A percentile compares a stretch with the other conserved stretches of the same genome.
Evolutionary conservation across 2,797 vertebrate species (phyloP).

Genomic region (Salarias fasciatus): DNA sequence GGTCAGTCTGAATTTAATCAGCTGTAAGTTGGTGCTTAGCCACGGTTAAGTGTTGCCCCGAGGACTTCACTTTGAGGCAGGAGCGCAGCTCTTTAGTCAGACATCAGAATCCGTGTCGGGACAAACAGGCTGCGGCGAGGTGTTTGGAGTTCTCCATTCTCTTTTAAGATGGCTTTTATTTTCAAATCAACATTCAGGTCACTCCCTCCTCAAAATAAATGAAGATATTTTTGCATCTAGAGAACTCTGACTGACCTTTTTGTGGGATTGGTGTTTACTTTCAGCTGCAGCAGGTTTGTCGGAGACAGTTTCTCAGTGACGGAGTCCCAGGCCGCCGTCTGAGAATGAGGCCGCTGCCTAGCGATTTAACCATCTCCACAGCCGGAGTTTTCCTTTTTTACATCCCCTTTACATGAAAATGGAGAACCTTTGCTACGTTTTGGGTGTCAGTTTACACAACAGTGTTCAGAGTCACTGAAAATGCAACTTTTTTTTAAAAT

Average conservation of each 20-base stretch:
- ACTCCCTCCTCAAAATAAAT: conserved; percentile 33
- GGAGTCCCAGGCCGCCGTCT: conserved; percentile 53
- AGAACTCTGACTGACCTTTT: conserved; percentile 53
- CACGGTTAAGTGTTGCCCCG: conserved; percentile 42
- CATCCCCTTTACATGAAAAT: too few relatives aligned
- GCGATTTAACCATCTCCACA: conserved; percentile 57
- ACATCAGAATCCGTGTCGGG: conserved; percentile 43
- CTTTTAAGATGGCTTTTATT: conserved; percentile 22
- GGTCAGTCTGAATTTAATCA: conserved; percentile 61
- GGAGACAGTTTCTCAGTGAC: conserved; percentile 66
- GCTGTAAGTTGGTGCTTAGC: conserved; percentile 51
- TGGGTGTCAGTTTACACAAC: too few relatives aligned
- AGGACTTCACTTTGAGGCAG: conserved; percentile 48
- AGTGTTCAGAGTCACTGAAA: too few relatives aligned
- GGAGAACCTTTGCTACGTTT: too few relatives aligned
- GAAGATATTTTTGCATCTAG: conserved; percentile 47
- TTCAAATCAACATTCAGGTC: conserved; percentile 36
- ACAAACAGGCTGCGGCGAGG: conserved; percentile 31
- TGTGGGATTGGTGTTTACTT: conserved; percentile 33
- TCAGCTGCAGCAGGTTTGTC: conserved; percentile 36
- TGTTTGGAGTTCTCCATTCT: conserved; percentile 45
- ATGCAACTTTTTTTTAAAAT: too few relatives aligned
- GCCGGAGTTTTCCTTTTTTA: conserved; percentile 16
- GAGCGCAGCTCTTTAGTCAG: conserved; percentile 44
- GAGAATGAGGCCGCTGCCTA: conserved; percentile 62